Percentiles rank a stretch among this genome's conserved stretches.
phyloP scores from a whole-genome alignment of 2,888 invertebrate species.

The Napeogenes inachia region DNA sequence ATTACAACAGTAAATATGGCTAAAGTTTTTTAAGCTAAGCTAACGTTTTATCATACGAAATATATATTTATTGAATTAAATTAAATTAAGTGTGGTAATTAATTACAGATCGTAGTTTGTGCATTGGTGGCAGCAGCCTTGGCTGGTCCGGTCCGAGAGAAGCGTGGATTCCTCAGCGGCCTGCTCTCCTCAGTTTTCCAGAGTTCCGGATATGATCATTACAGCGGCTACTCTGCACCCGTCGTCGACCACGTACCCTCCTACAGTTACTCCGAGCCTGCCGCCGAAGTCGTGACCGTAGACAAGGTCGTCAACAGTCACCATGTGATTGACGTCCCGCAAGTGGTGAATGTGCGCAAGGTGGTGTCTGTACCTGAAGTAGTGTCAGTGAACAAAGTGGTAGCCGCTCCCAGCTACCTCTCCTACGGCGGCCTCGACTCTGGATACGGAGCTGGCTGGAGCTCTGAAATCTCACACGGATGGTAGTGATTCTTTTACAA shows the following conservation, averaged over 20 bases:
- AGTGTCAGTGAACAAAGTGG: slow-evolving; percentile 52
- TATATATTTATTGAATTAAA: no score
- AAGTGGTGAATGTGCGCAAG: slow-evolving; percentile 46
- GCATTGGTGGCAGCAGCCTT: slow-evolving; percentile 29
- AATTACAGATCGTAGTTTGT: slow-evolving; percentile 26
- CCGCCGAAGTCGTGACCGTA: slow-evolving; percentile 40
- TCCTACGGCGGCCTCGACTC: slow-evolving; percentile 30
- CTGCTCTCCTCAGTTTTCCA: slow-evolving; percentile 10
- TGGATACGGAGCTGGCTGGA: slow-evolving; percentile 28
- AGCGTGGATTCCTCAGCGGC: slow-evolving; percentile 23
- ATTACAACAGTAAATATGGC: no score
- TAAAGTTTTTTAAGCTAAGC: no score
- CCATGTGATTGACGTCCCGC: slow-evolving; percentile 43
- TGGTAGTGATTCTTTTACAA: slow-evolving; percentile 1
- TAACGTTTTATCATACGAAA: no score
- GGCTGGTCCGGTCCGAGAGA: slow-evolving; percentile 29
- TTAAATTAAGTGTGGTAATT: no score
- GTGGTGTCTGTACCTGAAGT: slow-evolving; percentile 50
- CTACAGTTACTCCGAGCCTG: slow-evolving; percentile 27
- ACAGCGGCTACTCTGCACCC: slow-evolving; percentile 29
- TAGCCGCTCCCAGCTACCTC: slow-evolving; percentile 38
- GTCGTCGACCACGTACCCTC: slow-evolving; percentile 18
- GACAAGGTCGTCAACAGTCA: slow-evolving; percentile 48
- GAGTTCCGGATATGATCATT: neutral
- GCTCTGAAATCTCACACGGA: slow-evolving; percentile 23